Evolutionary conservation across 2,797 vertebrate genomes (phyloP).

Genomic region (Acanthurus tractus): DNA sequence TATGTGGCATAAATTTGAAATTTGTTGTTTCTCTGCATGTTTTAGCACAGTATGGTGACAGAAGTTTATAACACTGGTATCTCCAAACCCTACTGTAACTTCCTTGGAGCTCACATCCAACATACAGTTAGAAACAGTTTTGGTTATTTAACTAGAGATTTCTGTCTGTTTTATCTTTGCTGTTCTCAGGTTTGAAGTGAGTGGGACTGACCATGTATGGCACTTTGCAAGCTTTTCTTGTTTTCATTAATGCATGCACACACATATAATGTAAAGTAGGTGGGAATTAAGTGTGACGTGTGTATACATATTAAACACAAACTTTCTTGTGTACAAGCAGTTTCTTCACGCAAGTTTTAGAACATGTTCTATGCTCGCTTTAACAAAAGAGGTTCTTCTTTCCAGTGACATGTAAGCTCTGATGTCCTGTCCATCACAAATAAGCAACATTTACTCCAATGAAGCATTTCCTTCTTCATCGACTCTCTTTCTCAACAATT

Average conservation of each 20-base stretch:
- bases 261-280: neutral
- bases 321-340: neutral
- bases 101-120: no score
- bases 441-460: neutral
- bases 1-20: no score
- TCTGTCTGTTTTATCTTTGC: neutral
- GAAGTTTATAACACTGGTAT: no score
- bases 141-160: neutral
- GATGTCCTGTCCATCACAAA: neutral
- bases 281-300: neutral
- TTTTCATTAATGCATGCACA: neutral
- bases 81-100: no score
- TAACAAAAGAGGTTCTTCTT: conserved; percentile 8
- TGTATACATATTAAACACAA: neutral
- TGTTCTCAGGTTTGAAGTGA: neutral
- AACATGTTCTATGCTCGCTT: neutral
- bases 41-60: no score
- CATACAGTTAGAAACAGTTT: neutral
- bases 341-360: neutral
- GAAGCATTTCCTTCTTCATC: neutral
- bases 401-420: neutral
- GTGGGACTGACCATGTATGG: neutral
- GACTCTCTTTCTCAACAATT: neutral
- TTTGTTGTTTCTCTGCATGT: no score
- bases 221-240: neutral